Percentiles rank a stretch among this genome's conserved stretches.
Conservation (phyloP, 2,113 vertebrate genomes). For the Rhizomys pruinosus region DNA sequence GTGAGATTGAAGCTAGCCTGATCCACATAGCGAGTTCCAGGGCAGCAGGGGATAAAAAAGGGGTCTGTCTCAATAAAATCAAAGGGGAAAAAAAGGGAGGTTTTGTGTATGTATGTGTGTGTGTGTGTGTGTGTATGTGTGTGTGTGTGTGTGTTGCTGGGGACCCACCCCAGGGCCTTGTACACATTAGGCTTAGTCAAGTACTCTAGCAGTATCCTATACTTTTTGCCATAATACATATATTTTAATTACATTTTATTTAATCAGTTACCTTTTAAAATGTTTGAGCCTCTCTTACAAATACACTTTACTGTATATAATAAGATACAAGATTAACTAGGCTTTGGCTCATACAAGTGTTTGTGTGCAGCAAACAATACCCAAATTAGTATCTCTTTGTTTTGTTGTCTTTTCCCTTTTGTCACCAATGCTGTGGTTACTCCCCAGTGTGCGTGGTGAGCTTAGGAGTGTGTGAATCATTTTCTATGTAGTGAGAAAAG, state of each 20-base stretch:
- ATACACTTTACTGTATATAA: not conserved
- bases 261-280: not conserved
- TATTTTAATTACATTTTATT: not conserved
- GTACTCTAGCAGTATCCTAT: not conserved
- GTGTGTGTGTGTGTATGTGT: not conserved
- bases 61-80: too few relatives aligned
- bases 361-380: not conserved
- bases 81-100: too few relatives aligned
- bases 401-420: not conserved
- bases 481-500: not conserved
- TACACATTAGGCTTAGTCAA: not conserved
- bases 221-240: not conserved
- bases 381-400: not conserved
- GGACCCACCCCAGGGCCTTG: not conserved
- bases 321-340: not conserved
- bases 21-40: too few relatives aligned
- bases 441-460: not conserved
- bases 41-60: too few relatives aligned
- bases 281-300: not conserved
- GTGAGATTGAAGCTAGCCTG: too few relatives aligned
- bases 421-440: not conserved
- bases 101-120: not conserved
- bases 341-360: not conserved
- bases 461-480: not conserved
- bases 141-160: not conserved